Percentiles rank a stretch among this genome's conserved stretches.
Evolutionary conservation across 2,888 invertebrate genomes (phyloP).

Genomic region (Blomia tropicalis): DNA sequence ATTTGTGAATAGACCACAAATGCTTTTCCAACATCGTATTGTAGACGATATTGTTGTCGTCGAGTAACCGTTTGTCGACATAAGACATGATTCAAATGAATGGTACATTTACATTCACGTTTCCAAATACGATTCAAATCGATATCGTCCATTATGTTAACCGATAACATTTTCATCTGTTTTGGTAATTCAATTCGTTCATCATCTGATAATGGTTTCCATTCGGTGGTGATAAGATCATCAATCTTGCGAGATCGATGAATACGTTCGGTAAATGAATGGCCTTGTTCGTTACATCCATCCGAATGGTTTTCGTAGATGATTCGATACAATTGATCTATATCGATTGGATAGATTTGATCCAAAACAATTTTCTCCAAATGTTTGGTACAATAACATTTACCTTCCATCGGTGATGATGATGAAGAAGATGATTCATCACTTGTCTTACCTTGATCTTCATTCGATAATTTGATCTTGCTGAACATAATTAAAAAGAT

Average conservation of each 20-base stretch:
- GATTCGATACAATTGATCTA: background rate
- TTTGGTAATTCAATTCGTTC: background rate
- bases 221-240: background rate
- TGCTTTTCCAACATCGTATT: slow-evolving; percentile 49
- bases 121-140: background rate
- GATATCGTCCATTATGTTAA: background rate
- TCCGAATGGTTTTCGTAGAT: background rate
- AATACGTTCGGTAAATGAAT: background rate
- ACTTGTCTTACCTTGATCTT: too few species aligned
- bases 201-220: background rate
- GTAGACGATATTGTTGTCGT: slow-evolving; percentile 49
- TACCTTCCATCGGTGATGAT: too few species aligned
- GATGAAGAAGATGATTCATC: too few species aligned
- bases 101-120: slow-evolving; percentile 40
- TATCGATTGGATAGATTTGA: background rate
- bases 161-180: background rate
- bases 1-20: slow-evolving; percentile 77
- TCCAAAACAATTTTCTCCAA: background rate
- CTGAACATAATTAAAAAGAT: too few species aligned
- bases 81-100: slow-evolving; percentile 58
- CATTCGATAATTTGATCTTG: too few species aligned
- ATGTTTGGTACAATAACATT: background rate
- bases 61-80: slow-evolving; percentile 40
- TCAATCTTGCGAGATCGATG: background rate
- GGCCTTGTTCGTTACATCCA: background rate